Base-by-base conservation (phyloP, 2,888 invertebrate genomes). In the Pammene fasciana region DNA sequence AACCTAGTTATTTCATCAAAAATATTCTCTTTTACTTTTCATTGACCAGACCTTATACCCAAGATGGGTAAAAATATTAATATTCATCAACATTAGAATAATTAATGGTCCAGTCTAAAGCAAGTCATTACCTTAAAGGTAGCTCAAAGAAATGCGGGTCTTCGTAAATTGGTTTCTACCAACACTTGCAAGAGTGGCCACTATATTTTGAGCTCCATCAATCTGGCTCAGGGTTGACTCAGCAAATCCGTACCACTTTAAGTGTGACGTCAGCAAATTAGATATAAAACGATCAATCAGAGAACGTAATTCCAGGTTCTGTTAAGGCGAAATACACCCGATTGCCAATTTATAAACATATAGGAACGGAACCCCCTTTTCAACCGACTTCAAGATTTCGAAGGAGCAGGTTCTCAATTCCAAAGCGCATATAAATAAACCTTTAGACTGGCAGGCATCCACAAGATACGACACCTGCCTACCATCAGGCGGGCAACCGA, bases 241-340 rank as follows among this genome's bases (percentile, higher is more conserved):
- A 46, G 68, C 68, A 52, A 64, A 68, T 45, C 52, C 50, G 50
- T 14, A 38, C 64, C 68, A 65, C 57, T 68, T 68, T 45, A 18
- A 52, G 52, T 45, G 64, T 68, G 68, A 68, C 64, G 64, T 65
- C 64, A 62, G 64, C 64, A 59, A 68, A 68, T 68, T 68, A 68
- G 64, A 46, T 59, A 38, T 52, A 52, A 54, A 68, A 59, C 68
- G 68, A 68, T 68, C 57, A 64, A 68, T 68, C 68, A 64, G 36
- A 18, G 45, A 36, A 59, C 46, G 64, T 65, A 65, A 65, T 68
- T 65, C 59, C 52, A 7, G 11, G 5, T 50, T 50, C 62, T 10
- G 18, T 67, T 60, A 50, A 18, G 36, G 46, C n/a, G 34, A 34
- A 54, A 13, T 34, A 34, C 8, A 0, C 13, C 34, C n/a, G 16